phyloP scores from a whole-genome alignment of 2,888 invertebrate species.

The Trachelus stipa region DNA sequence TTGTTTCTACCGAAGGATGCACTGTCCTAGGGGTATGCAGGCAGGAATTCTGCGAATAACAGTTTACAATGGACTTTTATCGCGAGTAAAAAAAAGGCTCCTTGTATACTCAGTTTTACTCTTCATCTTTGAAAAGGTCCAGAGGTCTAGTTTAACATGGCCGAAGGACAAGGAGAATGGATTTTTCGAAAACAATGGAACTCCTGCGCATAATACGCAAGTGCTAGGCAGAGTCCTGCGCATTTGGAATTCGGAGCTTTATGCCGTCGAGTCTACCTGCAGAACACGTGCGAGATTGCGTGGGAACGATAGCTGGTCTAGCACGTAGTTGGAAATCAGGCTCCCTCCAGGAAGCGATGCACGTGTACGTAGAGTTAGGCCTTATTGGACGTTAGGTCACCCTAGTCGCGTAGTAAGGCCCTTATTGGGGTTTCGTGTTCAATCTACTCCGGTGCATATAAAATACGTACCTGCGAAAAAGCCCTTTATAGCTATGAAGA shows the following conservation, averaged over 20 bases:
- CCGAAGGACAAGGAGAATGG: neutral
- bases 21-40: no score
- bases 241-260: neutral
- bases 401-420: neutral
- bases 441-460: neutral
- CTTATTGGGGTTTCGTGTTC: neutral
- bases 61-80: neutral
- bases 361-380: neutral
- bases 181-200: neutral
- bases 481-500: neutral
- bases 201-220: neutral
- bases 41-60: neutral
- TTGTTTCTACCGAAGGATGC: neutral
- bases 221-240: neutral
- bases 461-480: neutral
- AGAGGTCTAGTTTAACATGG: neutral
- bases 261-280: neutral
- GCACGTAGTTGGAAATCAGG: conserved; percentile 1
- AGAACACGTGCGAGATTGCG: neutral
- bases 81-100: neutral
- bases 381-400: neutral
- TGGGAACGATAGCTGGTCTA: neutral
- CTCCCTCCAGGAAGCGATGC: neutral
- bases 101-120: no score
- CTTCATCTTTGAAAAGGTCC: neutral